Evolutionary conservation across 2,888 invertebrate species (phyloP), one percentile per base, ranked within the genome.

Genomic region (Rotaria magnacalcarata): DNA sequence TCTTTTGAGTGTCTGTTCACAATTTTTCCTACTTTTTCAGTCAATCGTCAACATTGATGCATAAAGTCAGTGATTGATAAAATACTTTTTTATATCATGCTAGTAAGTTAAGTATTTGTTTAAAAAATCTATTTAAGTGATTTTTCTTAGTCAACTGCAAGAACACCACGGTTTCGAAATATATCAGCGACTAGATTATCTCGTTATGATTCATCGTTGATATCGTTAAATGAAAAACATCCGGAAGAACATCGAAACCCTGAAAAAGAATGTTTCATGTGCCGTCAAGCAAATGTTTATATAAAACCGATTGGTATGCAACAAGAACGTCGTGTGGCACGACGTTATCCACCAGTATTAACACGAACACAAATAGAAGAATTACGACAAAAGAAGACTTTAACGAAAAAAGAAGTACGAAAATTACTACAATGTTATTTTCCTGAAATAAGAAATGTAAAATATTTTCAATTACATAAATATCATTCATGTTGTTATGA

Each of bases 401-500:
- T 80, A 80, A 47, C 47, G 2, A 43, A 47, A 43, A 43, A 80
- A 47, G 80, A 80, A 47, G 80, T 19, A 41, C 41, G 47, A 80
- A 47, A 21, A 47, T 47, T 80, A 80, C 47, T 80, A 47, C 80
- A 80, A 43, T 80, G 24, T 14, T 80, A 80, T 80, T 80, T 80
- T 47, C 80, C 80, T 80, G 80, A 80, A 80, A 80, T 80, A 47
- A 80, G 47, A 80, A 16, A 47, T 80, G 80, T 47, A 1, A 47
- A 47, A 80, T 80, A 80, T 47, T 80, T 80, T 80, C 80, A 80
- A 80, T 34, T 80, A 11, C 80, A 80, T n/a, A 80, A 34, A 47
- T 80, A 80, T 47, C 80, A 80, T 80, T 80, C 80, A 47, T 80
- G 80, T 80, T 80, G 80, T 80, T 80, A 80, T 80, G n/a, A 80